Evolutionary conservation across 2,797 vertebrate species (phyloP).

Genomic region (Eutrigla gurnardus): DNA sequence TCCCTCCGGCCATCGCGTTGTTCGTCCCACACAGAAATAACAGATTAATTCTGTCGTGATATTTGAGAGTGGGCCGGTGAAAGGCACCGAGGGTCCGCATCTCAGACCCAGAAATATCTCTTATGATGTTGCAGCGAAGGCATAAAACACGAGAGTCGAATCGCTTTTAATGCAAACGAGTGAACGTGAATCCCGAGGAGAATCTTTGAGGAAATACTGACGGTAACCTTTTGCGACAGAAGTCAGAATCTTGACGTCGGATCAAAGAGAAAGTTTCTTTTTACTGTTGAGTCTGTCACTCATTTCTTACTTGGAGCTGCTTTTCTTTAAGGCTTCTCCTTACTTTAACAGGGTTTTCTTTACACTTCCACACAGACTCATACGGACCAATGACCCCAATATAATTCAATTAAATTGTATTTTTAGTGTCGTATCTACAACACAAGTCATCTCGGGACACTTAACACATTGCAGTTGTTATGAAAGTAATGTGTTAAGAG

Average conservation of each 20-base stretch:
- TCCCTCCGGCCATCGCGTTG: constrained; percentile 41
- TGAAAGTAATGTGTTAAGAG: neutral
- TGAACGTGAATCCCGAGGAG: constrained; percentile 29
- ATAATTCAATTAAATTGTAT: too few species aligned
- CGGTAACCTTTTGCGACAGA: constrained; percentile 26
- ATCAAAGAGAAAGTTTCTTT: constrained; percentile 29
- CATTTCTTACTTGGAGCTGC: neutral
- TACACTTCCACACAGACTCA: too few species aligned
- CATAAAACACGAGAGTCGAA: constrained; percentile 23
- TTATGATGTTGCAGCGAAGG: neutral
- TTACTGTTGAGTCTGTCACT: constrained; percentile 31
- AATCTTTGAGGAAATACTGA: constrained; percentile 17
- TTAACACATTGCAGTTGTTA: neutral
- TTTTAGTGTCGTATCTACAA: too few species aligned
- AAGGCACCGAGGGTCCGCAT: constrained; percentile 22
- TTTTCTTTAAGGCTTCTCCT: neutral
- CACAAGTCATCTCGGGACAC: too few species aligned
- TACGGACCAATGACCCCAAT: too few species aligned
- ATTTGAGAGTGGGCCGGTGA: constrained; percentile 20
- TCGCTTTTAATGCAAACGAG: constrained; percentile 9
- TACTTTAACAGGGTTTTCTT: constrained; percentile 4
- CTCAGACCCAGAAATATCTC: constrained; percentile 19
- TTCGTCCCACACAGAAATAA: constrained; percentile 37
- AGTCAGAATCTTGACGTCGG: constrained; percentile 3
- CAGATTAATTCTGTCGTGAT: constrained; percentile 48